A percentile compares a stretch with the other conserved stretches of the same genome.
These are phyloP conservation scores for Otus sunia DNA, from an alignment of 2,113 vertebrate species.

Conservation along the genomic window DNA sequence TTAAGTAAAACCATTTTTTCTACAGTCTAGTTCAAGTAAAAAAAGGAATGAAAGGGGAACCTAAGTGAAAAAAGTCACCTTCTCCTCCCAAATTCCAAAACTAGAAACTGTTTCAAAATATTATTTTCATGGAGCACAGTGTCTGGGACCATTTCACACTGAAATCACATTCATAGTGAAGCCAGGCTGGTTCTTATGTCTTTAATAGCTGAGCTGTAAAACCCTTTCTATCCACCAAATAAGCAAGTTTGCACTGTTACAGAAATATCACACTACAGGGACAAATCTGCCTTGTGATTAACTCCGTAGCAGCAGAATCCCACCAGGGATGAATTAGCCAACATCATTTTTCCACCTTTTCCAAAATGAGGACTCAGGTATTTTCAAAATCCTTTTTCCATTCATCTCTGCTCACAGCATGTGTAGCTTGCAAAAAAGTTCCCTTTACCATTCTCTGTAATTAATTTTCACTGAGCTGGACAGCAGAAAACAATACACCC, in stretches of 20 bases:
- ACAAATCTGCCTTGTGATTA: not conserved
- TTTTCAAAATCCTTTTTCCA: constrained; percentile 1
- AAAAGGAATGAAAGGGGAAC: not conserved
- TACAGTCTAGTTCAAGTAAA: not conserved
- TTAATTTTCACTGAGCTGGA: not conserved
- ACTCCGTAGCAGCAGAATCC: not conserved
- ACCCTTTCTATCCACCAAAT: not conserved
- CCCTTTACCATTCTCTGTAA: not conserved
- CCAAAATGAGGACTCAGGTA: not conserved
- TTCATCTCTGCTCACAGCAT: not conserved
- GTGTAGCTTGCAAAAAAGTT: not conserved
- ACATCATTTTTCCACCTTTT: not conserved
- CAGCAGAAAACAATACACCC: not conserved
- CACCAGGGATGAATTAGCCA: constrained; percentile 13
- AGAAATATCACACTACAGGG: not conserved
- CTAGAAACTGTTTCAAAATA: not conserved
- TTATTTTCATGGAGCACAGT: not conserved
- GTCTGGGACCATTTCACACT: not conserved
- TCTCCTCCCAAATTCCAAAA: not conserved
- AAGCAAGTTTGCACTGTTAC: not conserved
- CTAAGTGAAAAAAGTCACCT: not conserved
- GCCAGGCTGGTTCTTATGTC: not conserved
- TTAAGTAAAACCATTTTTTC: not conserved
- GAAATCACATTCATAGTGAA: not conserved
- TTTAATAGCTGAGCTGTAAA: not conserved